Percentiles rank a stretch among this genome's conserved stretches.
Evolutionary conservation across 1,140 invertebrate genomes (phyloP).

Genomic region (Augochlora pura): DNA sequence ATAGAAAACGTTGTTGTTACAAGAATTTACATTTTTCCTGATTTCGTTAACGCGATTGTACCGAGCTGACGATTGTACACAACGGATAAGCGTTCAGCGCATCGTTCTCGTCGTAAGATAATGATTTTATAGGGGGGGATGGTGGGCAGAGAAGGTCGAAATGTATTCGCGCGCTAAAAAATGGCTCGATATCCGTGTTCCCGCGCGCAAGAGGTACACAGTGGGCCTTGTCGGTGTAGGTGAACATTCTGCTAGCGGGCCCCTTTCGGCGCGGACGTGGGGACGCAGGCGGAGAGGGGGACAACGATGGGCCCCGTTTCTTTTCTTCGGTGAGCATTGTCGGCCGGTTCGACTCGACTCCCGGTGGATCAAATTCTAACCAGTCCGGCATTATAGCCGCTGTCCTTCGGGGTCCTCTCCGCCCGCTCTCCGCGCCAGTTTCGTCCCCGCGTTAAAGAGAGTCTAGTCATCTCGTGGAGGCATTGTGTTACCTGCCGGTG

Average conservation of each 20-base stretch:
- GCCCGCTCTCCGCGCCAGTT: conserved; percentile 46
- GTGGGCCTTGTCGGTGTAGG: conserved; percentile 13
- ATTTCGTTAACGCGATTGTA: too few relatives aligned
- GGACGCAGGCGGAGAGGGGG: neutral
- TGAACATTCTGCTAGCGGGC: conserved; percentile 19
- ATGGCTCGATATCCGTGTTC: conserved; percentile 47
- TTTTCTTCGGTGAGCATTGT: conserved; percentile 71
- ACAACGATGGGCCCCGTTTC: conserved; percentile 53
- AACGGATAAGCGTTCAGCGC: too few relatives aligned
- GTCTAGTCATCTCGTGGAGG: conserved; percentile 72
- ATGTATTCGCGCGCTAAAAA: conserved; percentile 22
- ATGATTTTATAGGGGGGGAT: neutral
- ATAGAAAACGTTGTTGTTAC: too few relatives aligned
- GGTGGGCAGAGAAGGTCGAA: neutral
- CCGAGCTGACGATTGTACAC: too few relatives aligned
- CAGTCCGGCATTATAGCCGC: conserved; percentile 77
- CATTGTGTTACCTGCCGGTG: conserved; percentile 73
- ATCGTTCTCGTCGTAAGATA: neutral
- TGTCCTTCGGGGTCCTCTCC: conserved; percentile 73
- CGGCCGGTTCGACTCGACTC: conserved; percentile 73
- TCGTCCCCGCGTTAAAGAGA: conserved; percentile 58
- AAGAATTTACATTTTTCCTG: too few relatives aligned
- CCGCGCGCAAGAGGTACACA: conserved; percentile 8
- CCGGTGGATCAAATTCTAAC: conserved; percentile 79
- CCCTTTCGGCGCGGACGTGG: conserved; percentile 16